Evolutionary conservation across 1,140 invertebrate genomes (phyloP), one percentile per base, ranked within the genome.

Genomic region (Brachionus rotundiformis): DNA sequence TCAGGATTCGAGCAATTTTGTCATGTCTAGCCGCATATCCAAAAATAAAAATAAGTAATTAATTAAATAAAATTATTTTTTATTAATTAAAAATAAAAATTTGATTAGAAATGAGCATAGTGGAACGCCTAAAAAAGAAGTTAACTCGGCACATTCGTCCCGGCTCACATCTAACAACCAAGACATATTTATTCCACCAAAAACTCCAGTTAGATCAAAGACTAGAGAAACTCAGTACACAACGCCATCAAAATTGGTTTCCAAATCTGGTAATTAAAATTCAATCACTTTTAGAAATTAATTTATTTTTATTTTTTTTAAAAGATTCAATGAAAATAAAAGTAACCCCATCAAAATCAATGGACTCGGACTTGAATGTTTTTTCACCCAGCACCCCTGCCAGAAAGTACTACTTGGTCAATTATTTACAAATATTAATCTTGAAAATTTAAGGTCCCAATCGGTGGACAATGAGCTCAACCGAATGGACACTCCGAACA

Each of bases 271-370:
- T 77, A 77, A 47, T 29, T 47, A 39, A 81, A 83, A 83, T 41
- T 47, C 65, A 47, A 33, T 76, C 59, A 68, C 83, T 81, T 85
- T 84, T 3, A 71, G 73, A 79, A 83, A 73, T 49, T 80, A 79
- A 54, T 8, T 79, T 65, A 25, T 10, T 82, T 44, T 63, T 2
- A 23, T 19, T 11, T 29, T n/a, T n/a, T n/a, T n/a, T n/a, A n/a
- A n/a, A n/a, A 79, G 59, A 79, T 29, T 63, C 76, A 10, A 82
- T 82, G 79, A 85, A 84, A 84, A 85, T 84, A 31, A 88, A 87
- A 71, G 83, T 90, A 19, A 89, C 89, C 3, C 89, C 89, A 6
- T 90, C 89, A 36, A 84, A 89, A 41, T 90, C 89, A 3, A 85
- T 89, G 61, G 89, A 90, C 82, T 89, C 88, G 16, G 88, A 88